Evolutionary conservation across 2,888 invertebrate species (phyloP).

Genomic region (Pasiphila rectangulata): DNA sequence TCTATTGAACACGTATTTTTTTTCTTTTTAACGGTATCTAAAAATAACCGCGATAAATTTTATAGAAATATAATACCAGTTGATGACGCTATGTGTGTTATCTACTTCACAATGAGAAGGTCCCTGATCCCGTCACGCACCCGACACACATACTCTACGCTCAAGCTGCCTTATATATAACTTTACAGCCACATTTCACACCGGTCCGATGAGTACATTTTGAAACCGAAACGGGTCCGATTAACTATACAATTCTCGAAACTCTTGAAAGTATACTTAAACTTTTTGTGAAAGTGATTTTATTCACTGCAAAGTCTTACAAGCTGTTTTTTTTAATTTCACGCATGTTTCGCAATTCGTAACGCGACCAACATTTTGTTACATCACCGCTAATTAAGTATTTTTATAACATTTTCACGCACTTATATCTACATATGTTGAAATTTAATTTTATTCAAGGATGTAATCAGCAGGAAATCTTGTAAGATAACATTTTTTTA

Average conservation of each 20-base stretch:
- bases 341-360: conserved; percentile 22
- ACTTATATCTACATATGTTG: conserved; percentile 6
- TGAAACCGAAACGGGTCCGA: conserved; percentile 24
- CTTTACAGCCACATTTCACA: conserved; percentile 14
- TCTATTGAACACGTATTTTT: too few species aligned
- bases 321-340: conserved; percentile 24
- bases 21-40: too few species aligned
- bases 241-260: conserved; percentile 26
- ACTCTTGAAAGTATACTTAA: conserved; percentile 24
- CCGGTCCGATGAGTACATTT: conserved; percentile 19
- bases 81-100: too few species aligned
- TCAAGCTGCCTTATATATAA: background rate
- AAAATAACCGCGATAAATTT: too few species aligned
- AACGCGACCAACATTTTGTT: conserved; percentile 14
- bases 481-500: too few species aligned
- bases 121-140: background rate
- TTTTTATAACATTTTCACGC: conserved; percentile 4
- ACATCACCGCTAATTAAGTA: conserved; percentile 8
- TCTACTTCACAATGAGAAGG: too few species aligned
- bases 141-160: background rate
- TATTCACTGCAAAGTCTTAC: conserved; percentile 22
- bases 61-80: too few species aligned
- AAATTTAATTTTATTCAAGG: too few species aligned
- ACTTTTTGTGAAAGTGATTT: conserved; percentile 31
- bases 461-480: too few species aligned